Percentiles rank a stretch among this genome's conserved stretches.
Evolutionary conservation across 2,888 invertebrate genomes (phyloP).

Genomic region (Pseudococcus longispinus): DNA sequence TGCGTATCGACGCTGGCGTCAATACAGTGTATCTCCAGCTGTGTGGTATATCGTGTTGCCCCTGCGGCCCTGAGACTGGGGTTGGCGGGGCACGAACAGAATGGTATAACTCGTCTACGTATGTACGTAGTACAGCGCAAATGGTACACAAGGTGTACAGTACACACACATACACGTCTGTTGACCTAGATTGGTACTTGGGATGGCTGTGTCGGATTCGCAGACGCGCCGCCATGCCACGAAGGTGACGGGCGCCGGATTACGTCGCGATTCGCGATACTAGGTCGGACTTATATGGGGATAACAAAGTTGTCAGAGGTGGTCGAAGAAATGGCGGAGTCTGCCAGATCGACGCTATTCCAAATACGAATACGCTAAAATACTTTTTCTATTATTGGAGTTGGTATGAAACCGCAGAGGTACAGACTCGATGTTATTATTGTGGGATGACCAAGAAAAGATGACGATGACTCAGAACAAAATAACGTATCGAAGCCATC

Average conservation of each 20-base stretch:
- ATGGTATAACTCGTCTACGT: background rate
- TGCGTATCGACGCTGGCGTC: background rate
- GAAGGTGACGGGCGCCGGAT: slow-evolving; percentile 6
- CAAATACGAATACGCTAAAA: background rate
- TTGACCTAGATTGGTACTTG: background rate
- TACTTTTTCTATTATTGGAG: background rate
- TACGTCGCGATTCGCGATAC: background rate
- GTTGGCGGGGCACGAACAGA: background rate
- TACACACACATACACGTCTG: background rate
- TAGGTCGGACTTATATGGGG: slow-evolving; percentile 10
- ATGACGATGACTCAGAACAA: background rate
- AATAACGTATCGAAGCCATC: background rate
- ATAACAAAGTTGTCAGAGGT: background rate
- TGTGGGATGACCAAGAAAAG: background rate
- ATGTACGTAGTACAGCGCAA: too few relatives aligned
- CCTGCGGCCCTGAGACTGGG: background rate
- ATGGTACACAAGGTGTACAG: background rate
- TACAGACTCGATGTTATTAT: background rate
- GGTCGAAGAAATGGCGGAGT: too few relatives aligned
- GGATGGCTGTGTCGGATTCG: background rate
- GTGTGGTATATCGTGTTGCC: too few relatives aligned
- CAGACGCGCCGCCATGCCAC: background rate
- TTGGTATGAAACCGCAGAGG: background rate
- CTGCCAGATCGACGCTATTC: too few relatives aligned
- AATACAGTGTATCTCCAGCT: background rate